These are phyloP conservation scores for Listrodromus nycthemerus DNA, from an alignment of 2,888 invertebrate species.

Conservation along the genomic window DNA sequence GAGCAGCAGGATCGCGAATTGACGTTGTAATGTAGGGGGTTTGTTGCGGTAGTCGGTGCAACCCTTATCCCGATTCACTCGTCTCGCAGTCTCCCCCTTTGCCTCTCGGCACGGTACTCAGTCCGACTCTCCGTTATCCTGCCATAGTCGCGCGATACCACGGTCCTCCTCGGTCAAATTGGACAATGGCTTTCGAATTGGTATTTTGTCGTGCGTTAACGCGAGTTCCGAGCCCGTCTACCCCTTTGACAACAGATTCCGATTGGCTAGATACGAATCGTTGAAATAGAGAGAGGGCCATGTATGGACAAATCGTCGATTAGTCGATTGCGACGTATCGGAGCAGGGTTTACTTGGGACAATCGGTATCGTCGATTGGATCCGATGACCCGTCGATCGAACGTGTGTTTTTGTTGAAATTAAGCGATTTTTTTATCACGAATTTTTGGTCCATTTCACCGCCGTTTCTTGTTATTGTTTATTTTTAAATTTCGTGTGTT, in stretches of 20 bases:
- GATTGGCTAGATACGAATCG: constrained; percentile 40
- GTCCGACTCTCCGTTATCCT: constrained; percentile 7
- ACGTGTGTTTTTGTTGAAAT: background rate
- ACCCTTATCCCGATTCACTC: constrained; percentile 46
- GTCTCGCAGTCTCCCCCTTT: constrained; percentile 13
- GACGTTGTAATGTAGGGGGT: constrained; percentile 38
- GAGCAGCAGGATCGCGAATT: constrained; percentile 35
- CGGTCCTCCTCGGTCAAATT: constrained; percentile 54
- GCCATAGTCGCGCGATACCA: background rate
- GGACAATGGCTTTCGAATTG: constrained; percentile 67
- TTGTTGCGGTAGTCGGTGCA: constrained; percentile 24
- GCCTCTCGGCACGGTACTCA: constrained; percentile 1
- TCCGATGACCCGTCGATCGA: background rate
- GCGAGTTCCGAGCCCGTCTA: constrained; percentile 22
- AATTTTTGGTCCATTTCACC: background rate
- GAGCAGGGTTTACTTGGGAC: background rate
- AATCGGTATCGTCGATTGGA: background rate
- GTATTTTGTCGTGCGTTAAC: constrained; percentile 59
- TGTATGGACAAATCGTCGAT: constrained; percentile 5
- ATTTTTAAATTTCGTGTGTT: background rate
- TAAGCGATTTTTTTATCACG: background rate
- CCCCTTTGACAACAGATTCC: constrained; percentile 53
- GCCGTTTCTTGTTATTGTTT: background rate
- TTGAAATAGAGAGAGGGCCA: background rate
- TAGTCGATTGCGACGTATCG: constrained; percentile 28